Conservation (phyloP, 2,888 invertebrate species). For the Dromius quadrimaculatus region DNA sequence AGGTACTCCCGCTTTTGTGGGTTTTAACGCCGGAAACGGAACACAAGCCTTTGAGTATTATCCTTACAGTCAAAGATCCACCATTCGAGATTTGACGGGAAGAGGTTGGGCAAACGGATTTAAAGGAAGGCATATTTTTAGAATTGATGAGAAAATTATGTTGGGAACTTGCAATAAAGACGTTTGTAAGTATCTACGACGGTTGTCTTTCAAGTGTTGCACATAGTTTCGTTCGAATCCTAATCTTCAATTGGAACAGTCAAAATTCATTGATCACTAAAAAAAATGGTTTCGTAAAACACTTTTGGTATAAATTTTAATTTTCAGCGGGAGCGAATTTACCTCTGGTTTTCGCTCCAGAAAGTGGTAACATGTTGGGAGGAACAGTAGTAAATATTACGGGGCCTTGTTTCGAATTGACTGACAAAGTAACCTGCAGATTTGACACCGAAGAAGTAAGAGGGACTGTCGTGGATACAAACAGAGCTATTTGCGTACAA, state of each 20-base stretch:
- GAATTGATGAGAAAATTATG: constrained; percentile 94
- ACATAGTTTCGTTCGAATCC: too few species aligned
- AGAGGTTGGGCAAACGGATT: constrained; percentile 90
- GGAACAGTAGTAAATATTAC: constrained; percentile 97
- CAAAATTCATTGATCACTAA: too few species aligned
- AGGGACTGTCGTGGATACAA: constrained; percentile 82
- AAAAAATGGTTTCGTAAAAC: not conserved
- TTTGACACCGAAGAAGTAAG: constrained; percentile 85
- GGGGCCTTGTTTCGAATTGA: constrained; percentile 89
- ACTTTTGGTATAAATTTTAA: not conserved
- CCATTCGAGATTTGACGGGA: constrained; percentile 84
- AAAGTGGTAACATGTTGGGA: constrained; percentile 97
- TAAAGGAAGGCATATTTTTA: constrained; percentile 92
- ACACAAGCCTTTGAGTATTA: constrained; percentile 89
- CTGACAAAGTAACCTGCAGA: constrained; percentile 83
- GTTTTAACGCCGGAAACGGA: constrained; percentile 97
- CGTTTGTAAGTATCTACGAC: constrained; percentile 72
- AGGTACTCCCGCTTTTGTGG: constrained; percentile 89
- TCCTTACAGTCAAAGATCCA: constrained; percentile 90
- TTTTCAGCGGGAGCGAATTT: constrained; percentile 81
- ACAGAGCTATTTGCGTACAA: constrained; percentile 90
- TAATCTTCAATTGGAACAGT: too few species aligned
- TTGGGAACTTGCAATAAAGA: constrained; percentile 94
- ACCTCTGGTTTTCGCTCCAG: constrained; percentile 89
- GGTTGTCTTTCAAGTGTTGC: too few species aligned